Conservation (phyloP, 2,113 vertebrate genomes). For the Turdus rufiventris region DNA sequence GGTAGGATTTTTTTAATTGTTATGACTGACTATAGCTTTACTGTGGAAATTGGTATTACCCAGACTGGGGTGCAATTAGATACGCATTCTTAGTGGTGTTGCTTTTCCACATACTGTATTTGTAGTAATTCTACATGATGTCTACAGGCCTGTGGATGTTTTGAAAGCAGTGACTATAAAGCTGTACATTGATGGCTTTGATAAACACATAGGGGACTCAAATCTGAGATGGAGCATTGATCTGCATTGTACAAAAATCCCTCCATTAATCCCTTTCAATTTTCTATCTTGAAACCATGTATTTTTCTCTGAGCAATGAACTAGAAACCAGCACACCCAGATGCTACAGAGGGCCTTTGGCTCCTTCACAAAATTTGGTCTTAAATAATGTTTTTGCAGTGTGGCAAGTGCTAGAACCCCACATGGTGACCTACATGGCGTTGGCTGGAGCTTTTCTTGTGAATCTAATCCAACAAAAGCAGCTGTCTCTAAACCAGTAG, state of each 20-base stretch:
- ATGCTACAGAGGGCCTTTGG: constrained; percentile 33
- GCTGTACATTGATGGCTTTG: not conserved
- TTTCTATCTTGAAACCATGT: constrained; percentile 31
- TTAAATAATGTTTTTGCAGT: constrained; percentile 44
- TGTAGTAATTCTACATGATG: not conserved
- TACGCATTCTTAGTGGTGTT: not conserved
- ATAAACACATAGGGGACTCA: not conserved
- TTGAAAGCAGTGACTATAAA: not conserved
- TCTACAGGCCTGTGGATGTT: not conserved
- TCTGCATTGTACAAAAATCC: not conserved
- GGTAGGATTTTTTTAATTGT: not conserved
- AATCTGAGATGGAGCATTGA: not conserved
- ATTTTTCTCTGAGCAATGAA: constrained; percentile 27
- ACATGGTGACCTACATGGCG: constrained; percentile 47
- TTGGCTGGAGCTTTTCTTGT: constrained; percentile 5
- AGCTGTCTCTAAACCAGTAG: constrained; percentile 31
- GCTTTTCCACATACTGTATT: not conserved
- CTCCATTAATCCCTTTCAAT: not conserved
- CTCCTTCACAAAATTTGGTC: not conserved
- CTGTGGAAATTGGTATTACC: not conserved
- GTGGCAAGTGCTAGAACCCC: constrained; percentile 17
- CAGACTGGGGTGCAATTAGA: not conserved
- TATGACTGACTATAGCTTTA: not conserved
- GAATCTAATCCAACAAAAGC: constrained; percentile 60
- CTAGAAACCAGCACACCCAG: constrained; percentile 27